Base-by-base conservation (phyloP, 2,113 vertebrate species). In the Lucifuga dentata region DNA sequence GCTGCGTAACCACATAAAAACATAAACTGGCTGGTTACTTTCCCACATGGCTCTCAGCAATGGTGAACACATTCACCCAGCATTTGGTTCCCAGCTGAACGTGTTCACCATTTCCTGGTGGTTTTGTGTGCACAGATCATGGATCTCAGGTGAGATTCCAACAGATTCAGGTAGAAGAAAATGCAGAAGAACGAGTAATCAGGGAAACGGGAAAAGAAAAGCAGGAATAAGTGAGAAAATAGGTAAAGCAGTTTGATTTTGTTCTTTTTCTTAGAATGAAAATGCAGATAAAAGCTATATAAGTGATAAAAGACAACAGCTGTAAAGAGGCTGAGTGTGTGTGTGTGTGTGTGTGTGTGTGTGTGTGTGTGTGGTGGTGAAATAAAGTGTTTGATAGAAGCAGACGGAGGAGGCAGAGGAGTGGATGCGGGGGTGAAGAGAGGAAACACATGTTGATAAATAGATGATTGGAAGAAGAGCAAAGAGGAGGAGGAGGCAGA, bases 81-180 rank as follows among this genome's bases (percentile, higher is more conserved):
- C 76, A 64, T 76, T 81, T 73, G 67, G 51, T 12, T 66, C 68
- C 0, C 81, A 79, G 74, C 77, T 76, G 77, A 71, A 1, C 64
- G 68, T 49, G 20, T n/a, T n/a, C n/a, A n/a, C n/a, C n/a, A 68
- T 69, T 68, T 73, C 61, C 68, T 1, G 12, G 50, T 15, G 24
- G 45, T 13, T 19, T 4, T 71, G 52, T 29, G 58, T 0, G 11
- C 36, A 65, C 4, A 8, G 51, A 60, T 61, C 56, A 24, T 24
- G 13, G 67, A 64, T 26, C 24, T 57, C 59, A 69, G 53, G 72
- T 73, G 63, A 53, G 38, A 63, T 36, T 11, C 4, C 26, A 20
- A 35, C 53, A 68, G 45, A 53, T 62, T 44, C 17, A 29, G n/a
- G 15, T 50, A 40, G 24, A 15, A 8, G 33, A 35, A 35, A 35